Evolutionary conservation across 2,888 invertebrate species (phyloP), one percentile per base, ranked within the genome.

Genomic region (Epistrophella euchroma): DNA sequence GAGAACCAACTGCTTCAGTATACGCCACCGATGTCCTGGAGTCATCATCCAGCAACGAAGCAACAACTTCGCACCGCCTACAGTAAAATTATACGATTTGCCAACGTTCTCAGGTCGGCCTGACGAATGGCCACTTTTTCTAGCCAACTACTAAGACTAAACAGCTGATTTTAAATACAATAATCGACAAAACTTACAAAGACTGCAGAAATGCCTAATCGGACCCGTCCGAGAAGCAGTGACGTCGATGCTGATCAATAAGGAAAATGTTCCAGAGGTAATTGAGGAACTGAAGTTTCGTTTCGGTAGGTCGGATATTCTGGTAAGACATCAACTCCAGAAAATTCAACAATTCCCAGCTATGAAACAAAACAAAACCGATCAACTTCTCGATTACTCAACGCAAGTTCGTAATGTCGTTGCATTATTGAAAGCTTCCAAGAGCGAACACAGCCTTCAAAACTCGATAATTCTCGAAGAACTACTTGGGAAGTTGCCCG

Each of bases 241-340:
- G 10, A 47, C 60, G 19, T 76, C 76, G 37, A 82, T 83, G 72
- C 28, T 83, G 1, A 73, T 79, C 19, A 75, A 75, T 17, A 56
- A 71, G 6, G 47, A 75, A n/a, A 75, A 82, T 11, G 50, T 87
- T 15, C 72, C 72, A 10, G 73, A 79, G 9, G 79, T 60, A n/a
- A 37, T 82, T 13, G 64, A 71, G 0, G 81, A 87, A 32, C 40
- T 87, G 22, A 70, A 80, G 19, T 83, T 76, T 28, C 58, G 83
- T 45, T 81, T 87, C 40, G 73, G 60, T 13, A 50, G 80, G 19
- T 28, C 72, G 3, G 72, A 73, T 37, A 19, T 73, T n/a, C 32
- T 73, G 4, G 64, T 80, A n/a, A 43, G 79, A 0, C 45, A 55
- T 19, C n/a, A n/a, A n/a, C n/a, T n/a, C n/a, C n/a, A n/a, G n/a